Evolutionary conservation across 2,113 vertebrate genomes (phyloP).

Genomic region (Anas platyrhynchos): DNA sequence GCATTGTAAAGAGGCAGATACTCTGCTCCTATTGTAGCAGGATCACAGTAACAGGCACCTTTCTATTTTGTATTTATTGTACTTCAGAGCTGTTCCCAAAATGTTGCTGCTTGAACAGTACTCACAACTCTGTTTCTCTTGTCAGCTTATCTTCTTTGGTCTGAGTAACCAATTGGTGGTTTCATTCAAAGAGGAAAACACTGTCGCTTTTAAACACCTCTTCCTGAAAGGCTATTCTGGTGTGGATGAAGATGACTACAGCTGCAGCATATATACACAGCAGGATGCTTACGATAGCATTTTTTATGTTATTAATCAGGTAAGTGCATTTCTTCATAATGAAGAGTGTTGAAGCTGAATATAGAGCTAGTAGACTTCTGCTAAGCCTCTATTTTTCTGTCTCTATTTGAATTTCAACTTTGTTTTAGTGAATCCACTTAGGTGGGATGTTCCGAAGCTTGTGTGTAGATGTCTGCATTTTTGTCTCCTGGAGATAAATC

Average conservation of each 20-base stretch:
- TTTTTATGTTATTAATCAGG: conserved; percentile 89
- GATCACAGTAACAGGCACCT: not conserved
- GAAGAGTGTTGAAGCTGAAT: not conserved
- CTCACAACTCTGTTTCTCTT: not conserved
- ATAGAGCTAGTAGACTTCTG: not conserved
- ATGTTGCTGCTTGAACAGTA: not conserved
- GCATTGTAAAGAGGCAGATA: not conserved
- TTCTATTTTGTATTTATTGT: not conserved
- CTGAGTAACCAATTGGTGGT: conserved; percentile 96
- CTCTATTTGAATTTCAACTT: not conserved
- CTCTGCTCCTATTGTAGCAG: not conserved
- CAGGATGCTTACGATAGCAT: conserved; percentile 85
- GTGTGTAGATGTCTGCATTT: not conserved
- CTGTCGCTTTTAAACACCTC: conserved; percentile 89
- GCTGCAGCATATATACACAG: conserved; percentile 87
- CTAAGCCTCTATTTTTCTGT: not conserved
- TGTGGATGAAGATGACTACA: conserved; percentile 90
- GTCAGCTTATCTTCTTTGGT: conserved; percentile 91
- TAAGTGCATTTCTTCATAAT: conserved; percentile 60
- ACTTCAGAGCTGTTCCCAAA: not conserved
- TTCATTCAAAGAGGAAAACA: conserved; percentile 93
- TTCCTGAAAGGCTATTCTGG: conserved; percentile 92
- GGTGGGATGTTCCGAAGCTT: not conserved
- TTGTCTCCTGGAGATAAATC: not conserved
- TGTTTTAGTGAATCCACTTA: not conserved